These are phyloP conservation scores for Hypsopygia costalis DNA, from an alignment of 2,888 invertebrate genomes.

Conservation along the genomic window DNA sequence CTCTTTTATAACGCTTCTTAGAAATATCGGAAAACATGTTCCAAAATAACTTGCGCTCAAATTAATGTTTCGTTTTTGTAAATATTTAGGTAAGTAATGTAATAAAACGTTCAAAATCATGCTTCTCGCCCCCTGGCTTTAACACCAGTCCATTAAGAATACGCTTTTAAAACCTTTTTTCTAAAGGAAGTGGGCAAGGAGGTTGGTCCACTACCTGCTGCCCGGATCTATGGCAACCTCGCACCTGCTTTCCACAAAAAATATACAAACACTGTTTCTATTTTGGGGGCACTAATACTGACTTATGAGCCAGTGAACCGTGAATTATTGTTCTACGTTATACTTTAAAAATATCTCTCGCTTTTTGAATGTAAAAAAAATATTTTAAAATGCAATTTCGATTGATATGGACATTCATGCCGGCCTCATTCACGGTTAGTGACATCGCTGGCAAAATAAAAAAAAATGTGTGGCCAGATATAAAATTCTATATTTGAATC, in stretches of 20 bases:
- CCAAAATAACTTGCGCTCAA: slow-evolving; percentile 12
- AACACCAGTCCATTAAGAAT: slow-evolving; percentile 48
- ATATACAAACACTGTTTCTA: slow-evolving; percentile 58
- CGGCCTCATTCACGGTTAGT: slow-evolving; percentile 66
- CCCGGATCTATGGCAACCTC: slow-evolving; percentile 31
- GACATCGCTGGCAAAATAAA: slow-evolving; percentile 57
- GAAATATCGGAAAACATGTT: slow-evolving; percentile 15
- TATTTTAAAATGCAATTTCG: neutral
- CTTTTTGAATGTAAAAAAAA: neutral
- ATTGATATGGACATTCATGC: neutral
- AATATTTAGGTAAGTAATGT: slow-evolving; percentile 18
- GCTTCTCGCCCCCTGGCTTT: slow-evolving; percentile 42
- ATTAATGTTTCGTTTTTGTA: slow-evolving; percentile 15
- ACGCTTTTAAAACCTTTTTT: slow-evolving; percentile 46
- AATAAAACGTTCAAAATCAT: slow-evolving; percentile 30
- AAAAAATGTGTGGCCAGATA: slow-evolving; percentile 48
- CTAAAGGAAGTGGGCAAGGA: slow-evolving; percentile 65
- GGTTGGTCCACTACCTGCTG: slow-evolving; percentile 58
- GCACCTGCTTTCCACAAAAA: slow-evolving; percentile 71
- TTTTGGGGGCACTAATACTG: slow-evolving; percentile 48
- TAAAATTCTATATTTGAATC: slow-evolving; percentile 75
- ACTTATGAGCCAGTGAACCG: slow-evolving; percentile 41
- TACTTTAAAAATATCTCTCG: slow-evolving; percentile 17
- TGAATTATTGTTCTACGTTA: slow-evolving; percentile 47
- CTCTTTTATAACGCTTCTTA: slow-evolving; percentile 12